These are phyloP conservation scores for Mastomys coucha DNA, from an alignment of 2,113 vertebrate species.

Conservation along the genomic window DNA sequence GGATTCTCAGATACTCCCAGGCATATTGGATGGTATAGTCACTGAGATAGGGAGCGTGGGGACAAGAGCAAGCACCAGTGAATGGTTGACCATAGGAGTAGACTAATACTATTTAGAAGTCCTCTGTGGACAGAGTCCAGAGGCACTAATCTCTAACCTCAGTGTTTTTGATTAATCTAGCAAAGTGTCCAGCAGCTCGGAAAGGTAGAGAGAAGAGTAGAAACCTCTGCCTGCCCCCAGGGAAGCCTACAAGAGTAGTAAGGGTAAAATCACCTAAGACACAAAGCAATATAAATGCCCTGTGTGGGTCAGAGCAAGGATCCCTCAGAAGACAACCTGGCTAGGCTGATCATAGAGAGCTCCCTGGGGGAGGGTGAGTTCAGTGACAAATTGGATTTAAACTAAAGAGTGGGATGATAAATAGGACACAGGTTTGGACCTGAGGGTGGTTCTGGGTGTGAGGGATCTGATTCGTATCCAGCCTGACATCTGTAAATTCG, in stretches of 20 bases:
- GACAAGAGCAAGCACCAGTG: not conserved
- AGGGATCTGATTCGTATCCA: not conserved
- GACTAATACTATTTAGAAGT: constrained; percentile 4
- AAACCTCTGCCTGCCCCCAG: not conserved
- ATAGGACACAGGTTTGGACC: not conserved
- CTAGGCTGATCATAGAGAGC: not conserved
- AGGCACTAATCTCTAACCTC: constrained; percentile 36
- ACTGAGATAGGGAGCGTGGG: not conserved
- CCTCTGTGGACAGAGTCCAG: not conserved
- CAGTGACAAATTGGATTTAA: not conserved
- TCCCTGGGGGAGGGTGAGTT: not conserved
- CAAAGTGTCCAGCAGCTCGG: not conserved
- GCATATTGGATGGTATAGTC: not conserved
- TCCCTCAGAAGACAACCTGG: not conserved
- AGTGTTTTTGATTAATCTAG: not conserved
- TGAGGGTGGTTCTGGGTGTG: not conserved
- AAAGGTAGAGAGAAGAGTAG: not conserved
- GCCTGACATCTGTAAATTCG: not conserved
- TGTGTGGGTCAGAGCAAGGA: not conserved
- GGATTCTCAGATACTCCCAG: not conserved
- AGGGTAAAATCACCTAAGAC: not conserved
- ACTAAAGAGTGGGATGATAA: not conserved
- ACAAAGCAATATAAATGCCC: not conserved
- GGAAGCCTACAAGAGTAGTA: not conserved
- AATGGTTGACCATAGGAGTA: not conserved